Base-by-base conservation (phyloP, 2,888 invertebrate genomes). In the Caradrina clavipalpis region DNA sequence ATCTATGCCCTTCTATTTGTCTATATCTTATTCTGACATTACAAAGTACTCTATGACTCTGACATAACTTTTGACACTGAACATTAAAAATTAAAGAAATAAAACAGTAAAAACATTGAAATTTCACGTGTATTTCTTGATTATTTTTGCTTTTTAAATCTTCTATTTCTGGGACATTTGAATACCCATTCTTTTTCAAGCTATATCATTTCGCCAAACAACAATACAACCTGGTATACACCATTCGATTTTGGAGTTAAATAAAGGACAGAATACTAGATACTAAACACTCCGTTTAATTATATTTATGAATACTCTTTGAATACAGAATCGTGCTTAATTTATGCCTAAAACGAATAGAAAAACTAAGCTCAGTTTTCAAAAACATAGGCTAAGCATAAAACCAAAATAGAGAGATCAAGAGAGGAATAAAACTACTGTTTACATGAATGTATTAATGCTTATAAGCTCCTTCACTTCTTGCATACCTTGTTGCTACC, bases 401-500 rank as follows among this genome's bases (percentile, higher is more conserved):
- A 58, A 31, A 19, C 26, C 17, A 39, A 47, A n/a, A 49, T 26
- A 21, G 15, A n/a, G 22, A 21, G 0, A 59, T 6, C 4, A 31
- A 17, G 13, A 8, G 8, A 17, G 7, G 2, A 11, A 31, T 42
- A 35, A 8, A 13, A 47, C 10, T 15, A n/a, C 47, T 49, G 17
- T 51, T 49, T 56, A 39, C 7, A 7, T 47, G 45, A 50, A 59
- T 51, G n/a, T 39, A 21, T 17, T 69, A 7, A 5, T 31, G 11
- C 1, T 69, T 8, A 0, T 73, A 17, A 56, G 51, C 21, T 60
- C 61, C 17, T 59, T 54, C 19, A 4, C 67, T 11, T 49, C 54
- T 0, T 75, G 68, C 21, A 10, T 68, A 13, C 21, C 75, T 21
- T 68, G 47, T 50, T 76, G 49, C n/a, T 73, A 73, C 3, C 50